Evolutionary conservation across 37 sponge, comb jelly and placozoan genomes (phyloP), one percentile per base, ranked within the genome.

Genomic region (Eunapius fragilis): DNA sequence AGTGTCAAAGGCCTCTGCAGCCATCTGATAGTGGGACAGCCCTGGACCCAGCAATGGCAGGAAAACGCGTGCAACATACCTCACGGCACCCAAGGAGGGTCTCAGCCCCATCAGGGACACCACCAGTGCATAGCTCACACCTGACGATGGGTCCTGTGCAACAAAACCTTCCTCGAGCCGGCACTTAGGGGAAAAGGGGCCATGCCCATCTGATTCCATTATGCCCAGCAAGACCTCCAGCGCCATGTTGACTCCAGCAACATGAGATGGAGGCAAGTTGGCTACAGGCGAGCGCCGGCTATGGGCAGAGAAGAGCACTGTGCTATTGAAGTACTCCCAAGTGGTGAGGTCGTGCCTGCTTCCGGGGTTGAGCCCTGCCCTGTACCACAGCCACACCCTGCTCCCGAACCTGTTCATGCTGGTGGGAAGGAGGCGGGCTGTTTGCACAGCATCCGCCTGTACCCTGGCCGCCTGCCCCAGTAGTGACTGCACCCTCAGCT

Each of bases 311-410:
- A 86, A 86, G 22, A 87, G 67, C 2, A 33, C 37, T 2, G 84
- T 70, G 3, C 87, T 82, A 67, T 91, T 91, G 68, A 91, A 91
- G 48, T 91, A 87, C 32, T 86, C 34, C 91, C 91, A 91, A 6
- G 47, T 82, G 30, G 69, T 25, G 12, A 91, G 38, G 31, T 78
- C 80, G 36, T 82, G 78, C 9, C 87, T 70, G 7, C 79, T 74
- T 26, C 19, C 45, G 36, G 91, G 87, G 70, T 83, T 86, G 17
- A 73, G 36, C 28, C 48, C 83, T 3, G 80, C 36, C 32, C 79
- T 75, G 45, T 85, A 80, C 90, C 90, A 89, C 0, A 89, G 80
- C 91, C 91, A 91, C 17, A 31, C 37, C 72, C 67, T 25, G 32
- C 24, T 31, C 37, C 71, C 27, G 30, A 58, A 90, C n/a, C 50